These are phyloP conservation scores for Elephas maximus DNA, from an alignment of 2,113 vertebrate genomes.

Conservation along the genomic window DNA sequence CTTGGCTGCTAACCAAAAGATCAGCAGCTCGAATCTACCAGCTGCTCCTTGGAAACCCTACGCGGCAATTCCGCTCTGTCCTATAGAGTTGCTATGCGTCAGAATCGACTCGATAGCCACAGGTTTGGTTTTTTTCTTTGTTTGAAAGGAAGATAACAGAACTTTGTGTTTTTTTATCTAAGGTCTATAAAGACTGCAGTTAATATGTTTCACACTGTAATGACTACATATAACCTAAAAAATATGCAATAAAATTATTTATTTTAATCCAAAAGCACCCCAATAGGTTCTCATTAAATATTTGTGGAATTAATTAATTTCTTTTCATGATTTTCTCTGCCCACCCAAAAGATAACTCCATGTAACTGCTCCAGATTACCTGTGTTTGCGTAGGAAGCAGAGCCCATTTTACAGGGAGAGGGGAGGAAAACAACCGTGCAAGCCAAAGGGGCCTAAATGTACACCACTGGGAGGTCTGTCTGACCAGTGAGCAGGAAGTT, in stretches of 20 bases:
- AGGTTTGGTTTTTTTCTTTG: no score
- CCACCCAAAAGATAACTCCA: not conserved
- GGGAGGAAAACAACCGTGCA: not conserved
- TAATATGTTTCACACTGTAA: slow-evolving; percentile 22
- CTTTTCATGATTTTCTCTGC: not conserved
- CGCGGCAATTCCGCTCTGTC: no score
- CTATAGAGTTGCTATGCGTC: no score
- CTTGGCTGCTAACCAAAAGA: no score
- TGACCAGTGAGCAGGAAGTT: slow-evolving; percentile 49
- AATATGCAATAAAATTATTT: not conserved
- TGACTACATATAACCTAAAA: slow-evolving; percentile 36
- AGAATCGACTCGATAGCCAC: no score
- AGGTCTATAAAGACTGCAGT: not conserved
- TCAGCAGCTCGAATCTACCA: no score
- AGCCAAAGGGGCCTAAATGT: not conserved
- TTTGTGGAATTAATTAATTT: not conserved
- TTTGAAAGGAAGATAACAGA: not conserved
- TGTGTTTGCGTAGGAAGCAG: not conserved
- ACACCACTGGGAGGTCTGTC: not conserved
- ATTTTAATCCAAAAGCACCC: slow-evolving; percentile 50
- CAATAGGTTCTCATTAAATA: slow-evolving; percentile 7
- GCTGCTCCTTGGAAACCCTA: no score
- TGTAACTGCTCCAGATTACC: not conserved
- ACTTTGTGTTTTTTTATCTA: not conserved
- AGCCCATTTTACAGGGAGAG: not conserved